Evolutionary conservation across 2,888 invertebrate genomes (phyloP), one percentile per base, ranked within the genome.

Genomic region (Parapristionchus giblindavisi): DNA sequence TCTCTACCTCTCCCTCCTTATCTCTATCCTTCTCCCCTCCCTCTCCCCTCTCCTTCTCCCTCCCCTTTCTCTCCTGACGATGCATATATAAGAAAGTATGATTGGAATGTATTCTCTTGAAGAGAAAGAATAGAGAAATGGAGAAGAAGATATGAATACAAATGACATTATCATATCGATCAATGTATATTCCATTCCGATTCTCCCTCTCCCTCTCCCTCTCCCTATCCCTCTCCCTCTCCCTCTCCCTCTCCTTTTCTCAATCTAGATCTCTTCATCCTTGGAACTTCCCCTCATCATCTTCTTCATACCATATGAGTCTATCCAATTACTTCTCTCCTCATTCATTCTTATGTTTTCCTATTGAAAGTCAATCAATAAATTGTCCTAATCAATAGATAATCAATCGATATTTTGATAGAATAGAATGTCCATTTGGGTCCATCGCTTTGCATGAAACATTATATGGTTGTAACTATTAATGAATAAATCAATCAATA

Each of bases 101-200:
- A 65, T 65, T 65, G 63, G 63, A 65, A 65, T 65, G 63, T 43
- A 17, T 17, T 14, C 17, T 65, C 63, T 40, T 40, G 43, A 61
- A 65, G 29, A 43, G 24, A n/a, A 60, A 3, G 32, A 58, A 29
- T 21, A 56, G 56, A 56, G 56, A 56, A 34, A 29, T 24, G 43
- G 61, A 65, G 63, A 65, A 14, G 27, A 40, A 43, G 63, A 43
- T 65, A 65, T 65, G 63, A 17, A 65, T 40, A 36, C 36, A 65
- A 43, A 65, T 65, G 43, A 65, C 43, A 65, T 43, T 17, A 43
- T 14, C 43, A 14, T 43, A 43, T 17, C 17, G 43, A 43, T 43
- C 43, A 43, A 43, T 43, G 43, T 43, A 43, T 43, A 43, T 43
- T n/a, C n/a, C n/a, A n/a, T n/a, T n/a, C n/a, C n/a, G n/a, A n/a